Conservation (phyloP, 37 sponge, comb jelly and placozoan genomes). For the Lycopodina hypogea region DNA sequence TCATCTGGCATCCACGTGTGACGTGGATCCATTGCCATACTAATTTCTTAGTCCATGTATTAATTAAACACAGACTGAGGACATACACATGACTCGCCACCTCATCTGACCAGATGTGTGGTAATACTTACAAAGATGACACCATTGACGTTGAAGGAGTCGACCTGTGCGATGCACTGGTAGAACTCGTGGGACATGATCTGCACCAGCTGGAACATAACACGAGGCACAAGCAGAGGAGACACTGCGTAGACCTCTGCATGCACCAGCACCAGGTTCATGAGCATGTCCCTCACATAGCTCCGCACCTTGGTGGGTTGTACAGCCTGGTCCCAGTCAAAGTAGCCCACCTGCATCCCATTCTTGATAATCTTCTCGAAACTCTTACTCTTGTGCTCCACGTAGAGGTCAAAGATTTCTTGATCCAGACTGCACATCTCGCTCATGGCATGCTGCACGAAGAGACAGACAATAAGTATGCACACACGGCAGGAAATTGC, state of each 20-base stretch:
- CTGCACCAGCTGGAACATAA: slow-evolving; percentile 49
- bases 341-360: slow-evolving; percentile 64
- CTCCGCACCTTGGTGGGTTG: slow-evolving; percentile 47
- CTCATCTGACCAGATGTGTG: neutral
- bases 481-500: too few relatives aligned
- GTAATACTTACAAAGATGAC: slow-evolving; percentile 54
- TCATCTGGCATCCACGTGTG: too few relatives aligned
- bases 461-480: neutral
- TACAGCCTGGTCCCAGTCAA: slow-evolving; percentile 72
- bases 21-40: too few relatives aligned
- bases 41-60: too few relatives aligned
- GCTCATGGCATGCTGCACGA: slow-evolving; percentile 33
- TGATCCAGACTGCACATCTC: slow-evolving; percentile 56
- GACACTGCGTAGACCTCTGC: slow-evolving; percentile 79
- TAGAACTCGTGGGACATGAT: slow-evolving; percentile 47
- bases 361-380: slow-evolving; percentile 50
- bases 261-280: slow-evolving; percentile 75
- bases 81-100: too few relatives aligned
- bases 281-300: slow-evolving; percentile 69
- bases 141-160: slow-evolving; percentile 66
- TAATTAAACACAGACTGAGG: too few relatives aligned
- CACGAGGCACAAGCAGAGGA: slow-evolving; percentile 41
- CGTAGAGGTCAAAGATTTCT: slow-evolving; percentile 70
- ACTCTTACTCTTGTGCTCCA: slow-evolving; percentile 55
- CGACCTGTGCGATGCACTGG: slow-evolving; percentile 32